Percentiles rank a stretch among this genome's conserved stretches.
These are phyloP conservation scores for Cryptosula pallasiana DNA, from an alignment of 2,888 invertebrate genomes.

Conservation along the genomic window DNA sequence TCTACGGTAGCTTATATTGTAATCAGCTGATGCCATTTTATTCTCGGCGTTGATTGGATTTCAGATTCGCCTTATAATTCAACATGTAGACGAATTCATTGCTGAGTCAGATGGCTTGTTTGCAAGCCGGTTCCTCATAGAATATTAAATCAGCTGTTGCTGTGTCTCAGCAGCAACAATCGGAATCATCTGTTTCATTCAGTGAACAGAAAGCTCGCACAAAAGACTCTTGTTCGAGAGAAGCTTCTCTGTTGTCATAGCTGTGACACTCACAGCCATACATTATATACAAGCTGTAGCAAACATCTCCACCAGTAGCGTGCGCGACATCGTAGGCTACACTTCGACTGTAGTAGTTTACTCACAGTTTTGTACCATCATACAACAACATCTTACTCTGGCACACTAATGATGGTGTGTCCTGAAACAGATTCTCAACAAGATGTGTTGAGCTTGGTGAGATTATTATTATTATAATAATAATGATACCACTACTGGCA, in stretches of 20 bases:
- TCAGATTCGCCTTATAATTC: background rate
- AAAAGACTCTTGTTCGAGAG: background rate
- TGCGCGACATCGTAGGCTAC: no score
- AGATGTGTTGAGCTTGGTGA: no score
- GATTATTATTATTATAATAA: no score
- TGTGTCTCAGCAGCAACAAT: background rate
- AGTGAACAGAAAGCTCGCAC: background rate
- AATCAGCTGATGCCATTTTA: slow-evolving; percentile 20
- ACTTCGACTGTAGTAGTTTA: no score
- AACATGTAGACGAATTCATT: background rate
- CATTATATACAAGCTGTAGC: no score
- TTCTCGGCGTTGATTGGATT: background rate
- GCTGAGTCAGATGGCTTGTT: background rate
- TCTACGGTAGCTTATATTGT: background rate
- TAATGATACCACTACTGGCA: no score
- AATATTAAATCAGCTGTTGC: background rate
- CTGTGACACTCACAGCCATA: no score
- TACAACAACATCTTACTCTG: no score
- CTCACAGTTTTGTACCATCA: no score
- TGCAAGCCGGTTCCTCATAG: background rate
- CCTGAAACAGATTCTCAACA: no score
- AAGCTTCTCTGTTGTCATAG: background rate
- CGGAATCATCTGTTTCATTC: background rate
- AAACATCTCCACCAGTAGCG: no score
- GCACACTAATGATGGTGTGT: no score